These are phyloP conservation scores for Celastrina argiolus DNA, from an alignment of 2,888 invertebrate species.

Conservation along the genomic window DNA sequence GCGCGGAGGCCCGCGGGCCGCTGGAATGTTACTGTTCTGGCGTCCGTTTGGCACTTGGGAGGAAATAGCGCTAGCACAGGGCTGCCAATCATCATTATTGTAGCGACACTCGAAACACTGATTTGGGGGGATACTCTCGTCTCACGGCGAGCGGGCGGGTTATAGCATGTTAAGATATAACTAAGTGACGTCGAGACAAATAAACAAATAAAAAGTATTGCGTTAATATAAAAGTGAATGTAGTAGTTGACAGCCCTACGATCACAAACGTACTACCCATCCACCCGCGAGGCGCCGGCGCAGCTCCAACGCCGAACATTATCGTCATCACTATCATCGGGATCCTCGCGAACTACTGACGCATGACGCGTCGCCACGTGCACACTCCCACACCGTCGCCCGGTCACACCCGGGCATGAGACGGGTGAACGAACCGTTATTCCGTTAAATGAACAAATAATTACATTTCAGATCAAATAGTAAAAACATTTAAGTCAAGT, in stretches of 20 bases:
- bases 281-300: background rate
- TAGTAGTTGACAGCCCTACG: slow-evolving; percentile 13
- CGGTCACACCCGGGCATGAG: background rate
- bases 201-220: background rate
- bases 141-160: background rate
- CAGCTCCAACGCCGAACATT: slow-evolving; percentile 7
- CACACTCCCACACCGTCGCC: background rate
- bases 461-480: background rate
- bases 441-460: background rate
- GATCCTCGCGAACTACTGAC: background rate
- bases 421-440: background rate
- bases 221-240: background rate
- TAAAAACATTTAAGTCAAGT: background rate
- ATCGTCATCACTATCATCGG: background rate
- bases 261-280: slow-evolving; percentile 1
- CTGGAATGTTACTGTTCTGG: slow-evolving; percentile 46
- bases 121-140: background rate
- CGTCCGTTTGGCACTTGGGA: slow-evolving; percentile 27
- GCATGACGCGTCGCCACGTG: background rate
- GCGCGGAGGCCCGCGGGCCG: slow-evolving; percentile 47
- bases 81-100: slow-evolving; percentile 5
- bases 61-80: slow-evolving; percentile 18
- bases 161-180: background rate
- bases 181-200: background rate
- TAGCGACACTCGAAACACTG: slow-evolving; percentile 6